These are phyloP conservation scores for Catharus minimus DNA, from an alignment of 2,113 vertebrate genomes.

Conservation along the genomic window DNA sequence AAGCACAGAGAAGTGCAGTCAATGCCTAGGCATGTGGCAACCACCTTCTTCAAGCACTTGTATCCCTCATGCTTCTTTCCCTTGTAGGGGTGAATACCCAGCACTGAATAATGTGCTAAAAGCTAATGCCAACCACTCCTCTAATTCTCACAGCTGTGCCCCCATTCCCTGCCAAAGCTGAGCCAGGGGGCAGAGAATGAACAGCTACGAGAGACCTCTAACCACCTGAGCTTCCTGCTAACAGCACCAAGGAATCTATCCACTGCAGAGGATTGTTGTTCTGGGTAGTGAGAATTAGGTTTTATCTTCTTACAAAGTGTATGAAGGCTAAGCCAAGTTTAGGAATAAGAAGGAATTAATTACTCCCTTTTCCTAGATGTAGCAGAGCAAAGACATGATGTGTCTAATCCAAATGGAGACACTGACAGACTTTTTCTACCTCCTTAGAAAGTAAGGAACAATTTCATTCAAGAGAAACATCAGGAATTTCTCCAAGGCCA, in stretches of 20 bases:
- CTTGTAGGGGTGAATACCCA: background rate
- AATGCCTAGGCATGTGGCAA: background rate
- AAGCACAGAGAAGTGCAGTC: background rate
- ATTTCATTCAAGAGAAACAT: background rate
- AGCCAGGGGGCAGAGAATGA: background rate
- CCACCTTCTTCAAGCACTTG: background rate
- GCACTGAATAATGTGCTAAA: background rate
- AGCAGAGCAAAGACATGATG: background rate
- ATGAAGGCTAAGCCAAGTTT: background rate
- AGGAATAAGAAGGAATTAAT: background rate
- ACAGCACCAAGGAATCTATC: background rate
- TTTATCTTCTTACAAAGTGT: background rate
- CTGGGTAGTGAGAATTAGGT: background rate
- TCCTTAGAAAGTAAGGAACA: background rate
- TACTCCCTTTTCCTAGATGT: background rate
- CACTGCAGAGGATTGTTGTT: background rate
- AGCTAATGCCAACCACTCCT: background rate
- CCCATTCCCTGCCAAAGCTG: background rate
- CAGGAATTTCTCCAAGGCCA: slow-evolving; percentile 32
- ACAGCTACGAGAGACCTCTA: background rate
- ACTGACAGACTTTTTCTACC: background rate
- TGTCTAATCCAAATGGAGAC: background rate
- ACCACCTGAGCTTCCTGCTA: background rate
- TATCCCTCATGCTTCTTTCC: background rate
- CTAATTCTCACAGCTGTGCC: background rate